Evolutionary conservation across 92 coral and sea anemone genomes (phyloP).

Genomic region (Diadumene lineata): DNA sequence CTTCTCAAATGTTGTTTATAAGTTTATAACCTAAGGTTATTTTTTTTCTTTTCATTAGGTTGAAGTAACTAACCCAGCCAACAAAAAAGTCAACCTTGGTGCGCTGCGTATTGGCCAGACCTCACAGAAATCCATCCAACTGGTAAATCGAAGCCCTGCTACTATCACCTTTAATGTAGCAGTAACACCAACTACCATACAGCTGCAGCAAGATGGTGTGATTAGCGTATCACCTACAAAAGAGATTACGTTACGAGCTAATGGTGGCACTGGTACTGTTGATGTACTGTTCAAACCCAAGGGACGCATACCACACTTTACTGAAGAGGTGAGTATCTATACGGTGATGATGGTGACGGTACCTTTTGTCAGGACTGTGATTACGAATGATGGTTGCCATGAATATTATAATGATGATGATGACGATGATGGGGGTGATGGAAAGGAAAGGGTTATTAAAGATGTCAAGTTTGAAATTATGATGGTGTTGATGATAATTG

Average conservation of each 20-base stretch:
- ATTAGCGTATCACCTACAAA: constrained; percentile 78
- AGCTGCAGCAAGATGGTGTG: constrained; percentile 84
- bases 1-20: too few species aligned
- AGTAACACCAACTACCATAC: constrained; percentile 82
- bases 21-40: too few species aligned
- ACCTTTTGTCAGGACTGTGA: not conserved
- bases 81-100: constrained; percentile 86
- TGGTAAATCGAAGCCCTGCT: constrained; percentile 94
- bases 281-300: constrained; percentile 85
- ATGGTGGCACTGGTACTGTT: constrained; percentile 85
- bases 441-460: too few species aligned
- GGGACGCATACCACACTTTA: constrained; percentile 89
- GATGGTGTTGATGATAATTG: not conserved
- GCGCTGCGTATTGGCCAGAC: constrained; percentile 91
- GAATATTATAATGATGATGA: not conserved
- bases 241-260: constrained; percentile 81
- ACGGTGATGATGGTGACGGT: not conserved
- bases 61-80: constrained; percentile 81
- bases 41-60: constrained; percentile 54
- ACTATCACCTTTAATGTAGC: constrained; percentile 87
- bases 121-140: constrained; percentile 74
- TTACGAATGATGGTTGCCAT: not conserved
- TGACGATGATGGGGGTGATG: not conserved
- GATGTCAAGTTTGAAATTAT: too few species aligned
- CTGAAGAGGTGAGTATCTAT: constrained; percentile 78